Evolutionary conservation across 2,888 invertebrate genomes (phyloP).

Genomic region (Conus canariensis): DNA sequence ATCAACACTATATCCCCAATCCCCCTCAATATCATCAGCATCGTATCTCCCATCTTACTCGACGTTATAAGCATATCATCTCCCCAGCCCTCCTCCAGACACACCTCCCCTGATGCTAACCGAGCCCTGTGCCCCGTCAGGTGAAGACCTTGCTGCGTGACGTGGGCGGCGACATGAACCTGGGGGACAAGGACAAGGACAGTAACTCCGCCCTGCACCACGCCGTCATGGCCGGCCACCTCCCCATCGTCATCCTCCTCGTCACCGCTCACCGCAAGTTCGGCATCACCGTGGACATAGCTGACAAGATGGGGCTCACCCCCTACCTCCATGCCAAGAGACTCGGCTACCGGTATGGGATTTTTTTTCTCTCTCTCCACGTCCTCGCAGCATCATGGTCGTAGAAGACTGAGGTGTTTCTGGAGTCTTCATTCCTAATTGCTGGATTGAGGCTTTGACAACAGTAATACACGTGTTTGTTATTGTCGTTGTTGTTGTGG

Average conservation of each 20-base stretch:
- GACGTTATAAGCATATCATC: not conserved
- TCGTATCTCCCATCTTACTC: not conserved
- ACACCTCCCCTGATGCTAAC: not conserved
- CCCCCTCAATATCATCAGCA: too few species aligned
- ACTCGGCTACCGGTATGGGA: conserved; percentile 65
- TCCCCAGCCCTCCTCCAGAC: not conserved
- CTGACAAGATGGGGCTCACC: conserved; percentile 71
- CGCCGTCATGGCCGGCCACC: conserved; percentile 64
- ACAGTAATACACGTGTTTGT: not conserved
- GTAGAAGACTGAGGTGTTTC: not conserved
- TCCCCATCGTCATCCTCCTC: conserved; percentile 61
- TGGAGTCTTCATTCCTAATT: not conserved
- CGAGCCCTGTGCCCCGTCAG: not conserved
- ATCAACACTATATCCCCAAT: too few species aligned
- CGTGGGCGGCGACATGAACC: conserved; percentile 68
- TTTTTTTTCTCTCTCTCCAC: too few species aligned
- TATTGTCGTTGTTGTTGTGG: not conserved
- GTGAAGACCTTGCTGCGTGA: conserved; percentile 60
- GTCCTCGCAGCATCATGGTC: too few species aligned
- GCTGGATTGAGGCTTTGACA: too few species aligned
- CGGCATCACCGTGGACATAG: conserved; percentile 69
- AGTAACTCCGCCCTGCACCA: conserved; percentile 73
- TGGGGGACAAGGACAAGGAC: conserved; percentile 65
- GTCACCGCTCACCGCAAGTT: conserved; percentile 64
- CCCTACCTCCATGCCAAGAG: conserved; percentile 72